Base-by-base conservation (phyloP, 1,140 invertebrate genomes). In the Drosophila chauvacae region DNA sequence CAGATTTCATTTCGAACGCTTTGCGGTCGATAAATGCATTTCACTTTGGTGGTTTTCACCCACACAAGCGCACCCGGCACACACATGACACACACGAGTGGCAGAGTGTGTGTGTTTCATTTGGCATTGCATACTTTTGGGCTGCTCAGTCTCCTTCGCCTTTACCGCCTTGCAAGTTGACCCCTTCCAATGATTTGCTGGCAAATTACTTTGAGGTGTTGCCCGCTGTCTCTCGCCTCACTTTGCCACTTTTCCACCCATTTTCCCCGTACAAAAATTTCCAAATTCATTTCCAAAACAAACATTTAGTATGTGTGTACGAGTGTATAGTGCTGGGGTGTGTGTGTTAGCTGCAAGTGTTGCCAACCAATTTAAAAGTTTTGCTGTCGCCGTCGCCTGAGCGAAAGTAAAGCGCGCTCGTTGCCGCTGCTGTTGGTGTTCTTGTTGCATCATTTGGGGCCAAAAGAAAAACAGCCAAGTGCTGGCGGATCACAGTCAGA, bases 1-100 rank as follows among this genome's bases (percentile, higher is more conserved):
- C 88, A 88, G 88, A 91, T 91, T 90, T 91, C 90, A 91, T 91
- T 91, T 91, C 88, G 81, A 90, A 90, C 71, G 85, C 81, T 91
- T 91, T 91, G 88, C 88, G 88, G 88, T 91, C 88, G 84, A 87
- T 87, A 87, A 87, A 87, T 87, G 84, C 84, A 87, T 84, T 87
- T 87, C 84, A 87, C 84, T 88, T 87, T 87, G 80, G 81, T 88
- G 88, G 84, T 81, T 91, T 72, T 87, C 76, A 77, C 80, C 72
- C 82, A 81, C 77, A 69, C 62, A 62, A 23, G 35, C 35, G 35
- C 50, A 50, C 50, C 16, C 2, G 39, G 13, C 60, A 45, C 47
- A 33, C 26, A 26, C 26, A 26, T 26, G 26, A 48, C 20, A 60
- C 56, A 11, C 51, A 1, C 18, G n/a, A 20, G 11, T 37, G 7